phyloP scores from a whole-genome alignment of 2,888 invertebrate species.

The Zygothrica quintamaculata region DNA sequence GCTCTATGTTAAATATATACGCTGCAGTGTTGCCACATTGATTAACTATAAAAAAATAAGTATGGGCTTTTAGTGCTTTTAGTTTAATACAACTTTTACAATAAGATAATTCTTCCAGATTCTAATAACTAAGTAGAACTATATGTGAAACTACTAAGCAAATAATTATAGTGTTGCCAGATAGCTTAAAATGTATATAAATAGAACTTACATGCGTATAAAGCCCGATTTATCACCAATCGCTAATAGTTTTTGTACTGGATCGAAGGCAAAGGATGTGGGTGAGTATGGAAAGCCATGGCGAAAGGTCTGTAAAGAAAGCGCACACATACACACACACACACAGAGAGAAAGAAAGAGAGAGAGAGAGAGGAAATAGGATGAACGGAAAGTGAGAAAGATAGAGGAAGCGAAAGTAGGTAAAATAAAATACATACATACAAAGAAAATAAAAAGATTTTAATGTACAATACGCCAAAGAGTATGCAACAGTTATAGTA shows the following conservation, averaged over 20 bases:
- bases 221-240: conserved; percentile 98
- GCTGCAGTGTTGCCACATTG: too few relatives aligned
- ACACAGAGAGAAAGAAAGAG: conserved; percentile 4
- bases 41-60: too few relatives aligned
- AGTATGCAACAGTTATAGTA: conserved; percentile 3
- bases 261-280: conserved; percentile 98
- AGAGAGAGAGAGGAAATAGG: background rate
- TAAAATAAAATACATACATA: background rate
- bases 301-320: conserved; percentile 92
- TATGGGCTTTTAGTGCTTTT: too few relatives aligned
- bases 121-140: too few relatives aligned
- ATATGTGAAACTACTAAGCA: too few relatives aligned
- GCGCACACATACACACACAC: conserved; percentile 26
- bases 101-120: too few relatives aligned
- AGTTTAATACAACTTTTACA: too few relatives aligned
- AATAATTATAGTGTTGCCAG: background rate
- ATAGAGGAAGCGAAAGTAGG: conserved; percentile 6
- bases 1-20: too few relatives aligned
- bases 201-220: conserved; percentile 93
- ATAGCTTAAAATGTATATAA: background rate
- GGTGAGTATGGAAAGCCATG: conserved; percentile 99
- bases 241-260: conserved; percentile 97
- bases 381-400: background rate
- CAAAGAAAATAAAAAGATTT: background rate
- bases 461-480: background rate